phyloP scores from a whole-genome alignment of 2,888 invertebrate species.

The Stenurella melanura region DNA sequence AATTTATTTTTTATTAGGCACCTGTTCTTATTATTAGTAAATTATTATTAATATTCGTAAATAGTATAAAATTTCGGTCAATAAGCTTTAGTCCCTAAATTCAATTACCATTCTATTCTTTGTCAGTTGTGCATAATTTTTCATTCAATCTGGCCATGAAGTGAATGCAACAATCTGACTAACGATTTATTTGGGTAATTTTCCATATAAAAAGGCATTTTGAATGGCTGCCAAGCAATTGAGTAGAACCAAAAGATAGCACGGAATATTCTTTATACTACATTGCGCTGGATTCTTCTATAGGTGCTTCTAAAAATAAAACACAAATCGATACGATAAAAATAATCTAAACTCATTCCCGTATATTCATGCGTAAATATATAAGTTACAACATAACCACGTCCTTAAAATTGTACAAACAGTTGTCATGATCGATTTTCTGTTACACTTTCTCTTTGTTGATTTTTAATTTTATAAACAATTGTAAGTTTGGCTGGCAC shows the following conservation, averaged over 20 bases:
- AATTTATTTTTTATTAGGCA: too few species aligned
- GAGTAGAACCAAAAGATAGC: background rate
- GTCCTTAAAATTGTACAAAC: too few species aligned
- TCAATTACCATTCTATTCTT: too few species aligned
- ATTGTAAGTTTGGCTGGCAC: too few species aligned
- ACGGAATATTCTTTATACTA: background rate
- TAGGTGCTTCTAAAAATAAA: slow-evolving; percentile 5
- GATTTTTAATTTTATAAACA: background rate
- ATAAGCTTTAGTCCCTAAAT: too few species aligned
- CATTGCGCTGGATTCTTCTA: background rate
- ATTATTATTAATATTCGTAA: too few species aligned
- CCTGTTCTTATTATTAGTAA: too few species aligned
- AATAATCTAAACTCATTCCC: background rate
- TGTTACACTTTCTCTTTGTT: background rate
- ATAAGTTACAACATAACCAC: background rate
- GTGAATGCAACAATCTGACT: background rate
- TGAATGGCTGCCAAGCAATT: slow-evolving; percentile 14
- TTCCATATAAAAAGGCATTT: slow-evolving; percentile 6
- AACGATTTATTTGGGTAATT: background rate
- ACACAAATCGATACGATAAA: slow-evolving; percentile 8
- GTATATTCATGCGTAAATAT: background rate
- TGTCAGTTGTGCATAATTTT: too few species aligned
- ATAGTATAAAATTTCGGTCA: too few species aligned
- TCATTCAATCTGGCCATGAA: background rate
- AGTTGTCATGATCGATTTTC: too few species aligned